Evolutionary conservation across 2,113 vertebrate species (phyloP), one percentile per base, ranked within the genome.

Genomic region (Furnarius figulus): DNA sequence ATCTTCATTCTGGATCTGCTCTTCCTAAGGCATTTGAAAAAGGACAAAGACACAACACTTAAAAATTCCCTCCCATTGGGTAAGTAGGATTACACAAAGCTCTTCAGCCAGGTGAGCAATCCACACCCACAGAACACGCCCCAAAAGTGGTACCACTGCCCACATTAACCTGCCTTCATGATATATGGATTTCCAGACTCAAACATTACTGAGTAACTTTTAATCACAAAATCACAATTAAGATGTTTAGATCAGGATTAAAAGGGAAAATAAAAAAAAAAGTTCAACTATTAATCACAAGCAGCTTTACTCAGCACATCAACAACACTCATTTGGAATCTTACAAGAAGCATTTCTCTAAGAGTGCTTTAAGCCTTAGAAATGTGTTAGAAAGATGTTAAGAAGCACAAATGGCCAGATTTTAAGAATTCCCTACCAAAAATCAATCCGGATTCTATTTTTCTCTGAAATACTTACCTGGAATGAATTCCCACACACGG

Each of bases 231-330:
- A 14, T 59, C 50, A 63, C 46, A 83, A 72, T 11, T 10, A 46
- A 23, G 13, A 58, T 17, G 27, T 28, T 62, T 28, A 49, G 35
- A 75, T 5, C 6, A 35, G n/a, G 12, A 5, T 1, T 33, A 24
- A 23, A 9, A 1, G 35, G 22, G 6, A n/a, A 14, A 56, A 7
- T 11, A 5, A 28, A 8, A 2, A 14, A 17, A 10, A 2, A 47
- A 72, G 5, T 11, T 61, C 56, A 16, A 16, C 22, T 53, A 37
- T 33, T 12, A 62, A 77, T 20, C 42, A 76, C 71, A 52, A 35
- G 9, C 40, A 68, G 59, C 28, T 94, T 83, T 31, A 62, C 24
- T 44, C 70, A 80, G 20, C 25, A 73, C 44, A 13, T 53, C 53
- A 77, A 55, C n/a, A 77, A 22, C 50, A 23, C 5, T 62, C 19